phyloP scores from a whole-genome alignment of 2,888 invertebrate species.

The Torymus texanus region DNA sequence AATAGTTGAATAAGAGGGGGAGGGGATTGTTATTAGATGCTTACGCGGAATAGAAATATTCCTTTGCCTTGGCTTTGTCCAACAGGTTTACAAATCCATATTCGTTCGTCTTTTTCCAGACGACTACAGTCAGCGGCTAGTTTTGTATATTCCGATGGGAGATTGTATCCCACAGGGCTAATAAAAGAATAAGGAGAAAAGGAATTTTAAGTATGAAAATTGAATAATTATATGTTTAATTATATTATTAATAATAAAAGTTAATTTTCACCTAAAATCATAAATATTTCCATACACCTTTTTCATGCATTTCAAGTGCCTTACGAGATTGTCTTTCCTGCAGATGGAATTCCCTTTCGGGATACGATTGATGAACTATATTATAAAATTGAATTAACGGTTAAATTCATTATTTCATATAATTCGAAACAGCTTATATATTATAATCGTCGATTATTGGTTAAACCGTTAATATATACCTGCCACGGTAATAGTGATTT shows the following conservation, averaged over 20 bases:
- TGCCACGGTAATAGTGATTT: constrained; percentile 84
- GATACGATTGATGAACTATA: constrained; percentile 87
- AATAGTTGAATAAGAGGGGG: background rate
- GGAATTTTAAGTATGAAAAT: background rate
- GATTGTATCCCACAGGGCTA: constrained; percentile 87
- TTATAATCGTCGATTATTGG: background rate
- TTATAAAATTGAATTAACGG: constrained; percentile 5
- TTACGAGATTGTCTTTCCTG: constrained; percentile 86
- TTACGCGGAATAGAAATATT: constrained; percentile 87
- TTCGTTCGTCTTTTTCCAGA: constrained; percentile 72
- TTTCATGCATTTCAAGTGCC: constrained; percentile 87
- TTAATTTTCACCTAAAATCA: constrained; percentile 83
- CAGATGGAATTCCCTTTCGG: constrained; percentile 90
- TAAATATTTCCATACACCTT: constrained; percentile 88
- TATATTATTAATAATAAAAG: constrained; percentile 19
- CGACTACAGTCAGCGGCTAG: constrained; percentile 87
- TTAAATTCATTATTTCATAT: background rate
- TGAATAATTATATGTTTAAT: background rate
- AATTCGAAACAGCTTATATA: background rate
- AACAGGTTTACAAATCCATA: constrained; percentile 94
- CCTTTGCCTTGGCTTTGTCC: constrained; percentile 90
- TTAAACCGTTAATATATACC: constrained; percentile 71
- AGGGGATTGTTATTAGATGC: constrained; percentile 38
- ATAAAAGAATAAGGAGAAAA: constrained; percentile 6
- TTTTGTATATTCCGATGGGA: constrained; percentile 90